Conservation (phyloP, 1,140 invertebrate species). For the Diorhabda carinulata region DNA sequence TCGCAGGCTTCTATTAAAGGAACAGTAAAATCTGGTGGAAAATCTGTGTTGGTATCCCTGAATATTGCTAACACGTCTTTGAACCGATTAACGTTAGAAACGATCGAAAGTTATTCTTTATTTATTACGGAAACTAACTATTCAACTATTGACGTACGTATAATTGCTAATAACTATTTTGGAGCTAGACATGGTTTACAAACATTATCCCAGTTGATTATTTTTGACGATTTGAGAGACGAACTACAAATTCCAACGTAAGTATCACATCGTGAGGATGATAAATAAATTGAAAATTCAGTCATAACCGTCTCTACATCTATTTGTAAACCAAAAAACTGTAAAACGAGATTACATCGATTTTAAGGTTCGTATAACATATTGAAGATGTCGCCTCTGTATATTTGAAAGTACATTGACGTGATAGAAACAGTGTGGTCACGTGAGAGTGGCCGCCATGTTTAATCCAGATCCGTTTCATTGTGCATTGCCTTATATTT, state of each 20-base stretch:
- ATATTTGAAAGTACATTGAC: too few species aligned
- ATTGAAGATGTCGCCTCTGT: too few species aligned
- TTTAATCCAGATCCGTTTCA: too few species aligned
- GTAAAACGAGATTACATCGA: too few species aligned
- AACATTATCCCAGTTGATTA: slow-evolving; percentile 71
- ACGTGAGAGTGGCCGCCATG: too few species aligned
- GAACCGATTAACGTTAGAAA: slow-evolving; percentile 53
- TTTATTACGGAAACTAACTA: slow-evolving; percentile 48
- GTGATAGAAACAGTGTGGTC: too few species aligned
- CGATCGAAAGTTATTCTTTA: slow-evolving; percentile 66
- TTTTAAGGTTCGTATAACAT: too few species aligned
- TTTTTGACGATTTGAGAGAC: slow-evolving; percentile 62
- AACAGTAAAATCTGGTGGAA: slow-evolving; percentile 31
- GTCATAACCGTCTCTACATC: too few species aligned
- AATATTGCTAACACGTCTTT: slow-evolving; percentile 38
- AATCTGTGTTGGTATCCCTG: slow-evolving; percentile 41
- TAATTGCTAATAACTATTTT: slow-evolving; percentile 64
- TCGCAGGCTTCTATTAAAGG: slow-evolving; percentile 16
- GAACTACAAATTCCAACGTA: slow-evolving; percentile 56
- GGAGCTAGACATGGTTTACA: slow-evolving; percentile 74
- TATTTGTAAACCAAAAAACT: too few species aligned
- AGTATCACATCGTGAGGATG: neutral
- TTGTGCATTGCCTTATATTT: too few species aligned
- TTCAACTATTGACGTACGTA: slow-evolving; percentile 56
- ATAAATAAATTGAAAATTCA: too few species aligned